Evolutionary conservation across 2,888 invertebrate species (phyloP).

Genomic region (Tetranychus truncatus): DNA sequence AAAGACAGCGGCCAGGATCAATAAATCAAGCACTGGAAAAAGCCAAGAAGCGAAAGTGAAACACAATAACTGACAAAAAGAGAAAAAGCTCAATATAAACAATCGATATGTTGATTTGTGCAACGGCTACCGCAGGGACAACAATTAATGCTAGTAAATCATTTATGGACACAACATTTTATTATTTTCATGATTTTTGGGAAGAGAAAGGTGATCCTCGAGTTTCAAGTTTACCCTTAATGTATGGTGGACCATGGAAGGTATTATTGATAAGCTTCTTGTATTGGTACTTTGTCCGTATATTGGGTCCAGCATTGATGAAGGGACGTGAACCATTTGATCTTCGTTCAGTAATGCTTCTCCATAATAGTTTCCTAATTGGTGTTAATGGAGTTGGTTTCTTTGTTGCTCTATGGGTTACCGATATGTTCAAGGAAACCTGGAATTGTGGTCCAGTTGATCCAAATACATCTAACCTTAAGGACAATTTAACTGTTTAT

Average conservation of each 20-base stretch:
- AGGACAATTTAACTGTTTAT: conserved; percentile 8
- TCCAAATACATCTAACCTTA: background rate
- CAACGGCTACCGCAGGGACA: background rate
- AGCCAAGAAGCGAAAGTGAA: no score
- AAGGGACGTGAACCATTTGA: conserved; percentile 17
- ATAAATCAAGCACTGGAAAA: no score
- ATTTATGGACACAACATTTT: conserved; percentile 2
- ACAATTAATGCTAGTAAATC: conserved; percentile 4
- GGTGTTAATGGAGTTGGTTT: conserved; percentile 17
- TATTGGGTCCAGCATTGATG: conserved; percentile 19
- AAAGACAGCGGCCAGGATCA: no score
- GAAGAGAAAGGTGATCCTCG: conserved; percentile 20
- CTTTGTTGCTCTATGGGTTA: conserved; percentile 12
- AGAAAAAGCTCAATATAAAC: background rate
- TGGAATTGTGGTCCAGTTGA: conserved; percentile 10
- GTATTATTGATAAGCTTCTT: conserved; percentile 12
- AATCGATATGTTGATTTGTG: background rate
- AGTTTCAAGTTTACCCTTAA: conserved; percentile 15
- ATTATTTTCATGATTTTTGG: conserved; percentile 14
- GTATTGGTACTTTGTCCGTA: conserved; percentile 17
- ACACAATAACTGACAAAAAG: background rate
- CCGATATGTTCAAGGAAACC: background rate
- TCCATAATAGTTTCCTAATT: conserved; percentile 17
- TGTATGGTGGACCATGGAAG: conserved; percentile 20
- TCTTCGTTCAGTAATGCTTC: conserved; percentile 14